A percentile compares a stretch with the other conserved stretches of the same genome.
These are phyloP conservation scores for Cyclura pinguis DNA, from an alignment of 2,797 vertebrate genomes.

Conservation along the genomic window DNA sequence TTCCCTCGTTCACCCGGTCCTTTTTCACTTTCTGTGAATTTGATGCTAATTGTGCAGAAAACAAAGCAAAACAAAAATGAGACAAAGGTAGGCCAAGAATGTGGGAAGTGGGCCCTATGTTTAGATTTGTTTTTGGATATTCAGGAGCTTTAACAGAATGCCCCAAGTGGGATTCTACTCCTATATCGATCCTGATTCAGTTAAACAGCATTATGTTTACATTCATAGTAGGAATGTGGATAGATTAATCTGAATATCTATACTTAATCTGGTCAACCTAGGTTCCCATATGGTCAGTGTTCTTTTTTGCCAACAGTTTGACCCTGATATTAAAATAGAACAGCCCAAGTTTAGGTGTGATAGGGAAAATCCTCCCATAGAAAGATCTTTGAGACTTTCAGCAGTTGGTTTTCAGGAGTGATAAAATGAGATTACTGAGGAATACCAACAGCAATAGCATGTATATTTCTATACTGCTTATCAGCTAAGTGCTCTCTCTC, in stretches of 20 bases:
- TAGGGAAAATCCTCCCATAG: not conserved
- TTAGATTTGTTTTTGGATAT: constrained; percentile 2
- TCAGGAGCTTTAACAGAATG: not conserved
- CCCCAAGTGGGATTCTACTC: not conserved
- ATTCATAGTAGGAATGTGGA: not conserved
- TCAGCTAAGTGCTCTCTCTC: no score
- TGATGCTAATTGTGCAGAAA: not conserved
- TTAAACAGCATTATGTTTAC: not conserved
- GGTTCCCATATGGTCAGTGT: not conserved
- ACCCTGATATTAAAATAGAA: rapidly evolving
- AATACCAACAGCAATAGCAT: not conserved
- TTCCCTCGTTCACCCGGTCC: not conserved
- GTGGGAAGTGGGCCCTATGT: not conserved
- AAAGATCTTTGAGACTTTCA: not conserved
- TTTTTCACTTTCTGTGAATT: not conserved
- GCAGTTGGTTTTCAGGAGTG: rapidly evolving
- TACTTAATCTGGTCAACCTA: not conserved
- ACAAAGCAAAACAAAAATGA: not conserved
- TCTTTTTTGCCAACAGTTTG: constrained; percentile 19
- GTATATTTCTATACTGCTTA: no score
- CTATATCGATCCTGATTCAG: not conserved
- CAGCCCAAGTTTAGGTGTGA: rapidly evolving
- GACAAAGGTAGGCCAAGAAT: not conserved
- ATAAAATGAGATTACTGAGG: constrained; percentile 20
- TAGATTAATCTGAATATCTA: not conserved